These are phyloP conservation scores for Cephus spinipes DNA, from an alignment of 2,888 invertebrate genomes.

Conservation along the genomic window DNA sequence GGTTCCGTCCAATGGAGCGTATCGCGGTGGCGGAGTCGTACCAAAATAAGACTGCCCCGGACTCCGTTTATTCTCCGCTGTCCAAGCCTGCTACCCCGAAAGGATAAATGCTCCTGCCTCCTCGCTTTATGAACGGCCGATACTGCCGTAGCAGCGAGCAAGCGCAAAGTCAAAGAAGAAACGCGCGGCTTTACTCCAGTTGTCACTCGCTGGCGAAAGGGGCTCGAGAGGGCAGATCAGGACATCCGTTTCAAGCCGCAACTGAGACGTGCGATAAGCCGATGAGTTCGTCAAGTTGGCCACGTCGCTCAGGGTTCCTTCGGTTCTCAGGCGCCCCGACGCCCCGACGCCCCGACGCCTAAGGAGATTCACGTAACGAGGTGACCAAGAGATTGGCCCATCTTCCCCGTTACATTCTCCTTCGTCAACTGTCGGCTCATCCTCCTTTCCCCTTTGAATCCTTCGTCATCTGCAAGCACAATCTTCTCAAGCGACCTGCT, in stretches of 20 bases:
- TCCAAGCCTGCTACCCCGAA: constrained; percentile 45
- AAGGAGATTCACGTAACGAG: neutral
- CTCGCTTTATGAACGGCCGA: constrained; percentile 29
- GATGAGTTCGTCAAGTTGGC: too few relatives aligned
- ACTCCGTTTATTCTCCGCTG: constrained; percentile 49
- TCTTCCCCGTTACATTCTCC: neutral
- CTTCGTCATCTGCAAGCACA: constrained; percentile 43
- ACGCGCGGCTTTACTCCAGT: too few relatives aligned
- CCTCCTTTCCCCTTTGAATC: constrained; percentile 42
- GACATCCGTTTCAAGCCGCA: too few relatives aligned
- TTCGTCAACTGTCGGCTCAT: constrained; percentile 27
- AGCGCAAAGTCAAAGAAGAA: too few relatives aligned
- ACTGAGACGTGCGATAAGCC: too few relatives aligned
- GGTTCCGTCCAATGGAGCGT: constrained; percentile 41
- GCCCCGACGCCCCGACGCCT: too few relatives aligned
- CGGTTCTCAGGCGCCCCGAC: too few relatives aligned
- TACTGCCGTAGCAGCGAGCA: too few relatives aligned
- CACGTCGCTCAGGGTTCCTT: too few relatives aligned
- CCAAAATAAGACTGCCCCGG: constrained; percentile 55
- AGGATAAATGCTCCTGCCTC: constrained; percentile 46
- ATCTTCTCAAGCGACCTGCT: constrained; percentile 44
- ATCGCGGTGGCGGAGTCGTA: constrained; percentile 41
- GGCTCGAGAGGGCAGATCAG: too few relatives aligned
- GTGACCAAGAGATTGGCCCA: constrained; percentile 5
- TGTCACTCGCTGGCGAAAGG: too few relatives aligned